These are phyloP conservation scores for Gavia stellata DNA, from an alignment of 2,113 vertebrate genomes.

Conservation along the genomic window DNA sequence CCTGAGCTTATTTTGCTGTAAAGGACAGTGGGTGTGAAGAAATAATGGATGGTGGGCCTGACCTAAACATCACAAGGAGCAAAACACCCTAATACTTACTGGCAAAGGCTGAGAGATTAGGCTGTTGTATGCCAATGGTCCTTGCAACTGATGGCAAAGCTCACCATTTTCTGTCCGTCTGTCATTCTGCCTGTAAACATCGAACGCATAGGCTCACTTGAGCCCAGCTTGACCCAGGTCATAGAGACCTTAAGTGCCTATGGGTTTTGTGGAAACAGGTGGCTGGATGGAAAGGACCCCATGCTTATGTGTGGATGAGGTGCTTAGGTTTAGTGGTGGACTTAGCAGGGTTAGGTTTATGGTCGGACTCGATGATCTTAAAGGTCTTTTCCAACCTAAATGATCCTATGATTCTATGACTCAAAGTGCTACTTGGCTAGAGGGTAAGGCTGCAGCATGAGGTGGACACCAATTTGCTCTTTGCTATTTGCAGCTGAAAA, in stretches of 20 bases:
- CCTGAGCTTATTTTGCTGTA: background rate
- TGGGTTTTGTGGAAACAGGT: background rate
- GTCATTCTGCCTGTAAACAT: background rate
- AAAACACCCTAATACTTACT: background rate
- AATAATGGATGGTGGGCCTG: background rate
- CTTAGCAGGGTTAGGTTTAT: too few relatives aligned
- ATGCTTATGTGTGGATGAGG: too few relatives aligned
- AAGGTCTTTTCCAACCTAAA: too few relatives aligned
- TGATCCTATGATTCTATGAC: too few relatives aligned
- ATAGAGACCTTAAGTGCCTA: background rate
- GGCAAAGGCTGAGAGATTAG: background rate
- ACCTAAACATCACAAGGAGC: background rate
- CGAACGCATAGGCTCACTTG: rapidly evolving
- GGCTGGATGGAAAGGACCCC: background rate
- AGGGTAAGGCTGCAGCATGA: background rate
- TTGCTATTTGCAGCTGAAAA: background rate
- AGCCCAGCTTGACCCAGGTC: background rate
- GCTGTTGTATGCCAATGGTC: background rate
- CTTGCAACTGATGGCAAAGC: background rate
- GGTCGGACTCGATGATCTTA: too few relatives aligned
- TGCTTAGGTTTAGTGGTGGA: too few relatives aligned
- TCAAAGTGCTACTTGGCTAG: background rate
- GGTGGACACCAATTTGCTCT: background rate
- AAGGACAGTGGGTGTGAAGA: background rate
- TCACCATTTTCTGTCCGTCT: background rate